Base-by-base conservation (phyloP, 2,797 vertebrate species). In the Bucorvus abyssinicus region DNA sequence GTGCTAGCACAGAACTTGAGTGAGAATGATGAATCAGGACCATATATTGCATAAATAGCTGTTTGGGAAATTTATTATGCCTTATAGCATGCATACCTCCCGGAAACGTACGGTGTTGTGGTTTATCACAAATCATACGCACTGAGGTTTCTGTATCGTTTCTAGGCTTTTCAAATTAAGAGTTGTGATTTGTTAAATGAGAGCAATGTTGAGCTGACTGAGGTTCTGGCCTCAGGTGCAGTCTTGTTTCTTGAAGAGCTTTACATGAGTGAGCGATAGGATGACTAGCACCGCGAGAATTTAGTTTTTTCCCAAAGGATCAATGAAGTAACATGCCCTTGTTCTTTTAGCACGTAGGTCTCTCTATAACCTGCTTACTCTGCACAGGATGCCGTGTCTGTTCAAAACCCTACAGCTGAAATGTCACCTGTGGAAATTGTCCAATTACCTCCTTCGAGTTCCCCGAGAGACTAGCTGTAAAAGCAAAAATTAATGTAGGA, bases 321-420 rank as follows among this genome's bases (percentile, higher is more conserved):
- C 80, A 45, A 70, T 83, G 11, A 85, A 73, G 42, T 57, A 34
- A 11, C 36, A 86, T 34, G 27, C 10, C 38, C 49, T 10, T 26
- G 6, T 74, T 52, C 52, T 64, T 64, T 36, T 21, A 38, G 14
- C 42, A 36, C 32, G 60, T 67, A 15, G 7, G 4, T 71, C 12
- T 64, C 24, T 38, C 53, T 78, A 1, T 20, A 84, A 36, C 32
- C 10, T 52, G 20, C 32, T 81, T 81, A 44, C 10, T 7, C 64
- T 56, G 18, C 3, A 1, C 24, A 65, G 27, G 26, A 44, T 26
- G n/a, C 5, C 67, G 0, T 32, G 32, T 40, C 20, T 53, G 3
- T 32, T 73, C 12, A 83, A 53, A 89, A 61, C 6, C 10, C 24
- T 53, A 14, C 56, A 50, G 26, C 4, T 69, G 19, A 83, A 74